Evolutionary conservation across 2,113 vertebrate genomes (phyloP).

Genomic region (Indicator maculatus): DNA sequence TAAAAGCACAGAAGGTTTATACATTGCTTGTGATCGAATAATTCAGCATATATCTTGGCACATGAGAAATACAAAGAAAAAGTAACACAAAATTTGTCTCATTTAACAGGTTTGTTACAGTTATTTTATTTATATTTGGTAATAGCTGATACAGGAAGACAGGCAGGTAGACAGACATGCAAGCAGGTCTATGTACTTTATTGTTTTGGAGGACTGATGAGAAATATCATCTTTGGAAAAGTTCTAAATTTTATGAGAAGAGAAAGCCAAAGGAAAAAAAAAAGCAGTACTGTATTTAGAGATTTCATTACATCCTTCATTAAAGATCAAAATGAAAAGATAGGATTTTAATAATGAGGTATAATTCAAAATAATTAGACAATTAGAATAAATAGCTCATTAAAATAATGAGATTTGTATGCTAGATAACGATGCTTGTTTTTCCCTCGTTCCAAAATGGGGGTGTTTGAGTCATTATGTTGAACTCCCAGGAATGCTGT

Average conservation of each 20-base stretch:
- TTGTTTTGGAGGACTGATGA: background rate
- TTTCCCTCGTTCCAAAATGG: background rate
- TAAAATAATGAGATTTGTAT: slow-evolving; percentile 32
- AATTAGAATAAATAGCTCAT: slow-evolving; percentile 29
- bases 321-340: slow-evolving; percentile 65
- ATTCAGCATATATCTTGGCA: background rate
- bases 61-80: background rate
- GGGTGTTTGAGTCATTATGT: background rate
- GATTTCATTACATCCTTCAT: slow-evolving; percentile 50
- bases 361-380: slow-evolving; percentile 58
- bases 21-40: background rate
- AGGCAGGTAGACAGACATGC: background rate
- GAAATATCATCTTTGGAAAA: background rate
- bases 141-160: background rate
- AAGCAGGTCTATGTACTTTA: background rate
- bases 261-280: background rate
- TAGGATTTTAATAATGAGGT: slow-evolving; percentile 37
- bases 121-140: background rate
- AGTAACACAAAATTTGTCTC: background rate
- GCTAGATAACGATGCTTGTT: background rate
- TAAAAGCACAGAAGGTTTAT: background rate
- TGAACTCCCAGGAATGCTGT: background rate
- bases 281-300: background rate
- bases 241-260: background rate
- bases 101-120: background rate